A percentile compares a stretch with the other conserved stretches of the same genome.
phyloP scores from a whole-genome alignment of 2,797 vertebrate genomes.

The Acanthornis magna region DNA sequence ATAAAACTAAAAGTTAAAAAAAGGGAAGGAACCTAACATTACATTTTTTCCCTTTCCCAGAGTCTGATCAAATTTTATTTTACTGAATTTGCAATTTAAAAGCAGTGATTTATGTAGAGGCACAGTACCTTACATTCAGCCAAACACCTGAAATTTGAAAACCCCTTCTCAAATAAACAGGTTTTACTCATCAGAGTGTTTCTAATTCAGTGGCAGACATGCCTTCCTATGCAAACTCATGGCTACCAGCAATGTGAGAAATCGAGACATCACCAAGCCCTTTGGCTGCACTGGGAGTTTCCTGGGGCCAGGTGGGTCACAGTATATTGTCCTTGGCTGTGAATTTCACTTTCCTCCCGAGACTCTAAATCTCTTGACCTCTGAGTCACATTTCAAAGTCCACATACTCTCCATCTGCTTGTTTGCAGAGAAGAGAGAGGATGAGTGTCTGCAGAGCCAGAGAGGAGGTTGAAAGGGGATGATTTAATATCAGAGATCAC shows the following conservation, averaged over 20 bases:
- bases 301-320: neutral
- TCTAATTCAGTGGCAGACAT: neutral
- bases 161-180: neutral
- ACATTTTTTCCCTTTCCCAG: neutral
- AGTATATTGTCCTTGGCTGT: neutral
- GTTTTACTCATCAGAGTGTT: neutral
- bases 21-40: neutral
- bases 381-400: neutral
- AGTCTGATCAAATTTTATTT: neutral
- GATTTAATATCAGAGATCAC: neutral
- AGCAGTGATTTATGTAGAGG: neutral
- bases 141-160: neutral
- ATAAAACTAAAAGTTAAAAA: neutral
- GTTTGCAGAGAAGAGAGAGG: neutral
- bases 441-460: neutral
- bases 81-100: neutral
- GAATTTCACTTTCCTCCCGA: neutral
- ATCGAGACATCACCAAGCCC: neutral
- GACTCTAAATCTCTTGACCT: neutral
- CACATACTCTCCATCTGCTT: neutral
- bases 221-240: neutral
- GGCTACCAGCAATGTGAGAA: neutral
- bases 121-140: neutral
- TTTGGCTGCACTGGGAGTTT: neutral
- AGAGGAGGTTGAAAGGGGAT: neutral